A percentile compares a stretch with the other conserved stretches of the same genome.
phyloP scores from a whole-genome alignment of 2,113 vertebrate genomes.

The Gobio gobio region DNA sequence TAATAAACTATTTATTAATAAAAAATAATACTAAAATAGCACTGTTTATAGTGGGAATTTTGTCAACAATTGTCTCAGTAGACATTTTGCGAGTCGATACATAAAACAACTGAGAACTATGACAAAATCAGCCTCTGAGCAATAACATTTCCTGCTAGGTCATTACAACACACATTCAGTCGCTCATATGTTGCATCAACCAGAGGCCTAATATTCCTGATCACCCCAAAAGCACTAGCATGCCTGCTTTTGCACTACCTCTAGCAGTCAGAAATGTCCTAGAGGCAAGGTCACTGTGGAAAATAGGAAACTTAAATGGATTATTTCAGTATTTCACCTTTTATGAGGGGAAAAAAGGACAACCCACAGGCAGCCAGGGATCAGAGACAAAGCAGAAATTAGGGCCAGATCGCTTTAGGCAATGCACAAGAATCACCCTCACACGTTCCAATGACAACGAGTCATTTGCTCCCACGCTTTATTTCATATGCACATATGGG shows the following conservation, averaged over 20 bases:
- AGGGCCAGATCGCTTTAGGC: slow-evolving; percentile 51
- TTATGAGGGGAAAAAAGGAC: slow-evolving; percentile 33
- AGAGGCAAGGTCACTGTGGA: slow-evolving; percentile 53
- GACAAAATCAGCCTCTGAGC: background rate
- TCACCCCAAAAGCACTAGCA: slow-evolving; percentile 16
- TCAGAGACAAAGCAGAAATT: slow-evolving; percentile 61
- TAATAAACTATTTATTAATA: slow-evolving; percentile 1
- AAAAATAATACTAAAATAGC: background rate
- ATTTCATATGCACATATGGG: slow-evolving; percentile 49
- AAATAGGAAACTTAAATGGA: slow-evolving; percentile 54
- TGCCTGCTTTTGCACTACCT: slow-evolving; percentile 37
- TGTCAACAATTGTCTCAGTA: background rate
- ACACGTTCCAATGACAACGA: slow-evolving; percentile 57
- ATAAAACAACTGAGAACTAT: background rate
- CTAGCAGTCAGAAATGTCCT: slow-evolving; percentile 45
- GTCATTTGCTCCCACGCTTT: slow-evolving; percentile 48
- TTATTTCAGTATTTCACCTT: slow-evolving; percentile 61
- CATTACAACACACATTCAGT: slow-evolving; percentile 12
- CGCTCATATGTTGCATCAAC: slow-evolving; percentile 17
- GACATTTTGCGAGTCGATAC: background rate
- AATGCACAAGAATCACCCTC: slow-evolving; percentile 29
- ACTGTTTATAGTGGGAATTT: background rate
- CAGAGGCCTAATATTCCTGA: slow-evolving; percentile 36
- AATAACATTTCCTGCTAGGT: background rate
- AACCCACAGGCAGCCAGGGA: slow-evolving; percentile 49